Conservation (phyloP, 2,888 invertebrate species). For the Drosophila sordidula region DNA sequence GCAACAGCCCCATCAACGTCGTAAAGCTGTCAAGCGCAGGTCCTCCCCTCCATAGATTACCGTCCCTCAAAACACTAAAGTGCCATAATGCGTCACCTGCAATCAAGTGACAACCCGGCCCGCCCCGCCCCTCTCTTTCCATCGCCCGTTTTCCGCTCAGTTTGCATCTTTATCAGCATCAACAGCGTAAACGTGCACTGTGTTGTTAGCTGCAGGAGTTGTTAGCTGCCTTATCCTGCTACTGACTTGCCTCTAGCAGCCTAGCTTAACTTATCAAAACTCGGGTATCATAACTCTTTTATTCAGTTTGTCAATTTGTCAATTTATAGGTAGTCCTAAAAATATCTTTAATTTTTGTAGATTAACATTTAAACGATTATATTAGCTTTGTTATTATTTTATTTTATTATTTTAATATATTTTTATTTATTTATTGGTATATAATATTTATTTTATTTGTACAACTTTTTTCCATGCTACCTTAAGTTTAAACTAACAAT, state of each 20-base stretch:
- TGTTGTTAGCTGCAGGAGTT: background rate
- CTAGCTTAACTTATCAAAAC: background rate
- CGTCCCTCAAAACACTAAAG: constrained; percentile 9
- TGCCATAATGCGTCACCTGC: constrained; percentile 35
- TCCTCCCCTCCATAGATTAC: background rate
- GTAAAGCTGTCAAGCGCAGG: constrained; percentile 8
- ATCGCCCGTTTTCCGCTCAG: background rate
- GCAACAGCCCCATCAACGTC: constrained; percentile 26
- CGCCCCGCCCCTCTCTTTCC: background rate
- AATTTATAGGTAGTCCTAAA: too few relatives aligned
- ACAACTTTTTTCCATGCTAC: too few relatives aligned
- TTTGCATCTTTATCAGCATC: constrained; percentile 24
- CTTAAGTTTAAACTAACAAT: too few relatives aligned
- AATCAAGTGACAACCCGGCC: constrained; percentile 10
- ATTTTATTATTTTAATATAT: too few relatives aligned
- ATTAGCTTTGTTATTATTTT: too few relatives aligned
- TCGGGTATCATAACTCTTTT: background rate
- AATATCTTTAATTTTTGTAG: too few relatives aligned
- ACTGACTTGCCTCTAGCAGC: constrained; percentile 1
- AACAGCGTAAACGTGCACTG: constrained; percentile 1
- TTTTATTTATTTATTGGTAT: too few relatives aligned
- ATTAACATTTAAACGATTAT: too few relatives aligned
- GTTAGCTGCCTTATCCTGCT: constrained; percentile 8
- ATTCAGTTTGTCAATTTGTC: background rate
- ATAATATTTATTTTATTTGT: too few relatives aligned